These are phyloP conservation scores for Brachypalpus laphriformis DNA, from an alignment of 2,888 invertebrate genomes.

Conservation along the genomic window DNA sequence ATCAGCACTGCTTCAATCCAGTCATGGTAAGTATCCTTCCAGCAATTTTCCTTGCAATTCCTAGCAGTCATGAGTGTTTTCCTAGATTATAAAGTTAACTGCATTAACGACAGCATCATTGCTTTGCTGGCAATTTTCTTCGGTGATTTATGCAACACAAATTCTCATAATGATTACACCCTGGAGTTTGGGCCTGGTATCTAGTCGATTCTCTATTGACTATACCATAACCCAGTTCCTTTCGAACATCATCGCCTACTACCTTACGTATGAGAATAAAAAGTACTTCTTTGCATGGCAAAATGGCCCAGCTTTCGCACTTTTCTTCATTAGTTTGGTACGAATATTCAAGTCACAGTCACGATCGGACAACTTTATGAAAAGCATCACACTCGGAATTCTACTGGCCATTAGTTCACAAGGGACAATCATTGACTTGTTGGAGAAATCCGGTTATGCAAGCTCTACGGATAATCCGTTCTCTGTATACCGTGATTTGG, in stretches of 20 bases:
- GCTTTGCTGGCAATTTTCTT: constrained; percentile 91
- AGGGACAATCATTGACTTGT: constrained; percentile 78
- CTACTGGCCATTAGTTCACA: constrained; percentile 79
- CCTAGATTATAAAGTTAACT: constrained; percentile 79
- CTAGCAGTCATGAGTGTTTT: no score
- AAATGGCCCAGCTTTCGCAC: constrained; percentile 79
- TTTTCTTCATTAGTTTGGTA: constrained; percentile 78
- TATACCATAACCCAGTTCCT: constrained; percentile 80
- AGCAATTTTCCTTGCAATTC: neutral
- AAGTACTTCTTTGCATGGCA: constrained; percentile 81
- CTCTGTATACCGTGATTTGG: constrained; percentile 79
- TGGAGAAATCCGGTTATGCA: constrained; percentile 78
- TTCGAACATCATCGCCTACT: constrained; percentile 79
- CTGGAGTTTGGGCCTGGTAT: constrained; percentile 85
- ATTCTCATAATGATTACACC: constrained; percentile 88
- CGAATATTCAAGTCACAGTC: constrained; percentile 75
- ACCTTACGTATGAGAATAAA: constrained; percentile 80
- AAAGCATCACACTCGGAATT: constrained; percentile 78
- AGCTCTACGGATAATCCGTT: constrained; percentile 78
- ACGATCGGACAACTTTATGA: constrained; percentile 77
- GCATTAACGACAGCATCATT: constrained; percentile 80
- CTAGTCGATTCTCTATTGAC: constrained; percentile 79
- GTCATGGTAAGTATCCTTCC: constrained; percentile 67
- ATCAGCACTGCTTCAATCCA: constrained; percentile 74
- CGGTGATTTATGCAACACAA: constrained; percentile 91